Base-by-base conservation (phyloP, 2,113 vertebrate genomes). In the Marcusenius ussheri region DNA sequence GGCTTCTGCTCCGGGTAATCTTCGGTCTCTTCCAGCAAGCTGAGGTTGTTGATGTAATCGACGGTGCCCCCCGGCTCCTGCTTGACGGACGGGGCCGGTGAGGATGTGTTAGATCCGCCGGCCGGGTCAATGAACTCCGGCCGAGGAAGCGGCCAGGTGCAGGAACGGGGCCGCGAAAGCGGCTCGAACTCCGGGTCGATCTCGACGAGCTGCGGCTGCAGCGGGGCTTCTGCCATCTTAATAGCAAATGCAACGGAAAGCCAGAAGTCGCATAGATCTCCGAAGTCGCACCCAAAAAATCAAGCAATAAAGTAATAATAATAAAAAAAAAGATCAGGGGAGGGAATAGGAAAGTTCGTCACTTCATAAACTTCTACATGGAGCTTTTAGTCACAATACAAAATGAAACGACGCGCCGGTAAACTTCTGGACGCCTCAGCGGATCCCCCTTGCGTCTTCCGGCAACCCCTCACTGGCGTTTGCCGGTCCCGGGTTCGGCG, bases 181-280 rank as follows among this genome's bases (percentile, higher is more conserved):
- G 97, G 97, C 94, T 97, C 97, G 77, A 97, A 98, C 91, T 97
- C 97, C 89, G 96, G 96, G 95, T 97, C 96, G 92, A 96, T 96
- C 91, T 96, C 96, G 89, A 96, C 96, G 89, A 94, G 93, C 90
- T 95, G 95, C 85, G 91, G 35, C 74, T 35, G 91, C 90, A 91
- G 92, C 70, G 95, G 95, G 46, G 93, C 94, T 92, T 97, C 96
- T 90, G 96, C 97, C 97, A 97, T 96, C 85, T 92, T 92, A 88
- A 89, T 70, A 88, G 88, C 87, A 27, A 90, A 89, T 42, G 51
- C 88, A 91, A 70, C 51, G 42, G 70, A 70, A 50, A 51, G 27
- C 19, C 47, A 27, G 8, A 31, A 83, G 77, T 90, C 90, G 93
- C 84, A 92, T 88, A 92, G 62, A 91, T 74, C 70, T 89, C 66